Evolutionary conservation across 2,797 vertebrate genomes (phyloP), one percentile per base, ranked within the genome.

Genomic region (Hafferia zeledoni): DNA sequence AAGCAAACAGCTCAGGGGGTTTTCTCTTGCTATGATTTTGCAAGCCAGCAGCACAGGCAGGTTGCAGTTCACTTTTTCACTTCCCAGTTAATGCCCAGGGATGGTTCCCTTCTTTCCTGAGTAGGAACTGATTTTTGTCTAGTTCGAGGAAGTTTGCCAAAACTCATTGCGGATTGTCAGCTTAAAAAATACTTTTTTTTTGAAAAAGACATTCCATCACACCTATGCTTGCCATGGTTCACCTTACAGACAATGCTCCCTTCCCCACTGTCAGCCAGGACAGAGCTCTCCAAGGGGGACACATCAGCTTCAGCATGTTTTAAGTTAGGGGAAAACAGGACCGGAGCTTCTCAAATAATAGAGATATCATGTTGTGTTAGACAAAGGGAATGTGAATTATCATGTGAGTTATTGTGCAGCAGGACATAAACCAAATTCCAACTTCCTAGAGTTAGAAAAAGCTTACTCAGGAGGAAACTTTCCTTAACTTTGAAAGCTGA

Each of bases 391-490:
- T 23, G 61, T 82, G 84, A 91, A 93, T 95, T 94, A 90, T 92
- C 90, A 84, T 15, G 83, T 89, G 94, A 94, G 79, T 91, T 90
- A 90, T 77, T 71, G 87, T 94, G 92, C 89, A 94, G 94, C 91
- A 94, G 70, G 77, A 94, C 91, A 93, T 95, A 97, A 94, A 91
- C 89, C 94, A 94, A 96, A 79, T 76, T 96, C 75, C 80, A 79
- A 79, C 93, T 94, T 92, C 86, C 91, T 78, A 94, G 61, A 61
- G 64, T 72, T 89, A 93, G 94, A 83, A 94, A 96, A 95, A 86
- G 64, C 86, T 95, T 92, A 83, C 92, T 90, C 94, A 60, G 92
- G 94, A 92, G 89, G 84, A 94, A 91, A 94, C 79, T 92, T 94
- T 90, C 79, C 53, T 84, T 90, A 76, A 84, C 88, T 82, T 96